Evolutionary conservation across 2,888 invertebrate genomes (phyloP), one percentile per base, ranked within the genome.

Genomic region (Marronus borbonicus): DNA sequence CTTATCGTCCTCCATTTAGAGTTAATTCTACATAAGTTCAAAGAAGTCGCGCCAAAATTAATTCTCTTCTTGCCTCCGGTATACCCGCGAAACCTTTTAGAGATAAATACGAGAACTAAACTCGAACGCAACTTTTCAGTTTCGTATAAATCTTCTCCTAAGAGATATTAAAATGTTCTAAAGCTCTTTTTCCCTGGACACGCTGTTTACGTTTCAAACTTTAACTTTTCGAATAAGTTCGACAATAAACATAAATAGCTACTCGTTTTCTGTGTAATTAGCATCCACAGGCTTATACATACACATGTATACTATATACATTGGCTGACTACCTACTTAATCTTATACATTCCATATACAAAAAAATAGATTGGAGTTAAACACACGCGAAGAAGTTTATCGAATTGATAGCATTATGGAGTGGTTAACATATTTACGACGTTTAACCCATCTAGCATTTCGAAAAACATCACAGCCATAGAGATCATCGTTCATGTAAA

Each of bases 321-420:
- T 20, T 20, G 10, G 8, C 55, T 20, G 3, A 58, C 55, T n/a
- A 20, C 55, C 20, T 20, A 58, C 20, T 58, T 20, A 58, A 58
- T 58, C 55, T 58, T 20, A 58, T 7, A 58, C 20, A 58, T 8
- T 3, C 20, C 20, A 20, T 17, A 20, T 20, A 58, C 20, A 20
- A 8, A 17, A 58, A 58, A 17, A n/a, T 24, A 58, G 20, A 58
- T 39, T 66, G n/a, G 44, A 39, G 3, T 65, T 65, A 44, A 44
- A 66, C 20, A 20, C 17, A 44, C 10, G 39, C 12, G 12, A 66
- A 66, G 44, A 44, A 7, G 65, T 66, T 66, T 66, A 66, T 66
- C 17, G 10, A 14, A 39, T 44, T 66, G 65, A 44, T 39, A 66
- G 65, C 10, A 5, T 65, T 65, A 65, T 65, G 31, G n/a, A 31